A percentile compares a stretch with the other conserved stretches of the same genome.
phyloP scores from a whole-genome alignment of 2,888 invertebrate species.

The Lasioglossum oenotherae region DNA sequence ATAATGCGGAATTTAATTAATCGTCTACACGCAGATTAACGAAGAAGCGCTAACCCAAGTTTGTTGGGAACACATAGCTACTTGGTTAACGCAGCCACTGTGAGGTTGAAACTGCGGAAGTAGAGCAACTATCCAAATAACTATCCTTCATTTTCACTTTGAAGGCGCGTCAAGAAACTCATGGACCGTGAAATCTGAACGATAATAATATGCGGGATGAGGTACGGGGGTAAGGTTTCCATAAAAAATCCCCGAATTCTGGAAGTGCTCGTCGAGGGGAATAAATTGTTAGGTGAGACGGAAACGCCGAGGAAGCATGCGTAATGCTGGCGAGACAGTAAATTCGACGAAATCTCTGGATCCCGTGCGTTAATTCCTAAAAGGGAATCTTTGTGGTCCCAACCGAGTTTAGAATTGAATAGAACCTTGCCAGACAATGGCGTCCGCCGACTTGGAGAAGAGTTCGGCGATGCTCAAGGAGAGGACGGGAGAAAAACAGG shows the following conservation, averaged over 20 bases:
- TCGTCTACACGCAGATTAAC: conserved; percentile 41
- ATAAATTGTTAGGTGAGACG: neutral
- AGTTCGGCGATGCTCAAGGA: conserved; percentile 55
- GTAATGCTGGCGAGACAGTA: conserved; percentile 27
- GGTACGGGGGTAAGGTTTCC: neutral
- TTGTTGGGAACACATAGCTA: conserved; percentile 27
- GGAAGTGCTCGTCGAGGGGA: neutral
- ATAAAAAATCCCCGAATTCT: neutral
- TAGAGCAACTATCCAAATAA: conserved; percentile 45
- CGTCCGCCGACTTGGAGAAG: conserved; percentile 63
- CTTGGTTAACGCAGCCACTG: conserved; percentile 36
- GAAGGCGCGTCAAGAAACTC: conserved; percentile 46
- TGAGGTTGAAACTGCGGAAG: conserved; percentile 24
- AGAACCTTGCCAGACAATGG: conserved; percentile 78
- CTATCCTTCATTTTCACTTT: conserved; percentile 53
- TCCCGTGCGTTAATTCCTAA: conserved; percentile 75
- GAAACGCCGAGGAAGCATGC: neutral
- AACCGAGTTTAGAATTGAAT: conserved; percentile 75
- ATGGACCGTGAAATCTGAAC: conserved; percentile 49
- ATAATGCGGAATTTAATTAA: conserved; percentile 33
- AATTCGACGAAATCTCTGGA: conserved; percentile 72
- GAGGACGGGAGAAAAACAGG: conserved; percentile 33
- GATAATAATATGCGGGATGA: conserved; percentile 48
- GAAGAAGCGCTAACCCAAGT: conserved; percentile 29
- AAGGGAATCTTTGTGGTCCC: conserved; percentile 74